Evolutionary conservation across 2,888 invertebrate species (phyloP).

Genomic region (Dasysyrphus albostriatus): DNA sequence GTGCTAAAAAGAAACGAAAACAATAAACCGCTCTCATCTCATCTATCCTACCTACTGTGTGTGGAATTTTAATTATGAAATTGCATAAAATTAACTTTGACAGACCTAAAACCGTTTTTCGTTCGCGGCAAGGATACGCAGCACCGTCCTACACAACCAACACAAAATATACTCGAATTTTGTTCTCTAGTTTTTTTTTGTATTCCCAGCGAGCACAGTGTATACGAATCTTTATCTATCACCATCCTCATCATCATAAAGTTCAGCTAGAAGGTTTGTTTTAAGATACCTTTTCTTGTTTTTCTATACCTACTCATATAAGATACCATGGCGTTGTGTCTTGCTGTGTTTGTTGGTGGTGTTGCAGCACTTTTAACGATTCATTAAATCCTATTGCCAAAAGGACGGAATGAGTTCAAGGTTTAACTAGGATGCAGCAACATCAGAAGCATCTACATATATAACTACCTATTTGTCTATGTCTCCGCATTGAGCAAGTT

Average conservation of each 20-base stretch:
- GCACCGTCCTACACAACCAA: constrained; percentile 37
- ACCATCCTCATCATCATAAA: not conserved
- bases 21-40: constrained; percentile 61
- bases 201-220: constrained; percentile 12
- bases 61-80: constrained; percentile 75
- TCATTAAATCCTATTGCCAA: constrained; percentile 75
- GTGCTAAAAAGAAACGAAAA: constrained; percentile 61
- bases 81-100: constrained; percentile 75
- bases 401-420: constrained; percentile 74
- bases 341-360: constrained; percentile 52
- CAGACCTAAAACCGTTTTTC: constrained; percentile 58
- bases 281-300: constrained; percentile 13
- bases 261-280: constrained; percentile 27
- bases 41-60: constrained; percentile 42
- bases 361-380: constrained; percentile 74
- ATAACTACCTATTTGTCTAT: not conserved
- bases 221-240: constrained; percentile 1
- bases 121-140: constrained; percentile 62
- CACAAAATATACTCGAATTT: constrained; percentile 1
- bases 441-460: not conserved
- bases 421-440: constrained; percentile 61
- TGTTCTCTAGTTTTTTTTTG: constrained; percentile 27
- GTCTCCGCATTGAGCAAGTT: constrained; percentile 65
- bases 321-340: constrained; percentile 11
- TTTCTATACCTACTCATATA: not conserved